Conservation (phyloP, 1,140 invertebrate species). For the Holcopasites calliopsidis region DNA sequence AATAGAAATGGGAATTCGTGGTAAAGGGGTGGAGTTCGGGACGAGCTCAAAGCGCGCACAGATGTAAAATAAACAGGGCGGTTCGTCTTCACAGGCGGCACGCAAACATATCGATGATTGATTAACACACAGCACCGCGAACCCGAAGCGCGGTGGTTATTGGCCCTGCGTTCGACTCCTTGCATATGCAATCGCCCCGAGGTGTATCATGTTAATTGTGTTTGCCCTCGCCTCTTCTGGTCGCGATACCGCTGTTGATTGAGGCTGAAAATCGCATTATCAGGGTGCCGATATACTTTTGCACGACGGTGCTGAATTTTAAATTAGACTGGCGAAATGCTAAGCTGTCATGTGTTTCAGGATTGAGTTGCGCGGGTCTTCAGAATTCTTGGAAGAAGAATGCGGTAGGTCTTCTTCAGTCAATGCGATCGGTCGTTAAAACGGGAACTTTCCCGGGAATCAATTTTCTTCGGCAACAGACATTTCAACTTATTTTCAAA, state of each 20-base stretch:
- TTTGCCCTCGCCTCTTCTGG: conserved; percentile 5
- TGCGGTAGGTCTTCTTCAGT: no score
- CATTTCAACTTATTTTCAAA: no score
- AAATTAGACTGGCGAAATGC: no score
- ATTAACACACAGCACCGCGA: conserved; percentile 34
- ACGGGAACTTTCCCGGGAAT: background rate
- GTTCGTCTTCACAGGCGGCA: conserved; percentile 48
- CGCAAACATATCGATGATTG: conserved; percentile 61
- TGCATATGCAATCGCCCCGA: conserved; percentile 32
- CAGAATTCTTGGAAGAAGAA: no score
- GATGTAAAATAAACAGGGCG: conserved; percentile 60
- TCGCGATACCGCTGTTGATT: conserved; percentile 6
- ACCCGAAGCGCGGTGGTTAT: conserved; percentile 14
- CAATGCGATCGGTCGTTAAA: no score
- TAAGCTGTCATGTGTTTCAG: no score
- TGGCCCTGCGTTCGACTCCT: conserved; percentile 2
- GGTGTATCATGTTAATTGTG: conserved; percentile 36
- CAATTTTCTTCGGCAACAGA: background rate
- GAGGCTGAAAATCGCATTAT: conserved; percentile 20
- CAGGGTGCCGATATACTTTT: background rate
- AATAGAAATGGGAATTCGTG: conserved; percentile 64
- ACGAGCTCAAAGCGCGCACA: conserved; percentile 55
- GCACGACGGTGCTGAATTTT: background rate
- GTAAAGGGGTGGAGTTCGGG: conserved; percentile 43
- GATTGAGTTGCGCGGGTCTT: no score